Evolutionary conservation across 1,140 invertebrate genomes (phyloP), one percentile per base, ranked within the genome.

Genomic region (Uloborus diversus): DNA sequence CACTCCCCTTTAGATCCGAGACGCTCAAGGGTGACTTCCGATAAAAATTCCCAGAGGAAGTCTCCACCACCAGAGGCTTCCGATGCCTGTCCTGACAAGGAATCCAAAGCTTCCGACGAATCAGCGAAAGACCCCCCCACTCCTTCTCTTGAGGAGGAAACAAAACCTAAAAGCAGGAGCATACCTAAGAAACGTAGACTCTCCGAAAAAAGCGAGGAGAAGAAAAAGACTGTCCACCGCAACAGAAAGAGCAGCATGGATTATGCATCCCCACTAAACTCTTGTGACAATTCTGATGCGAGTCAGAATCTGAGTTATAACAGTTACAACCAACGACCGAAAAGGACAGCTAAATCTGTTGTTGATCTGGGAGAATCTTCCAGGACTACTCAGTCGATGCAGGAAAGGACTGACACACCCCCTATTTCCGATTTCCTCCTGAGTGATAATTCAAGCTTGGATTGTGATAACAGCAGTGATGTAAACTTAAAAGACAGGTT

Each of bases 261-360:
- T 42, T 81, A 81, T 65, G 71, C 80, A 37, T 81, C 80, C 14
- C 80, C 80, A 53, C 66, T 81, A 20, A 81, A 78, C 65, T 69
- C 71, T 62, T 81, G 62, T 57, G 65, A 76, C 69, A 70, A 61
- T 30, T 53, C 37, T 13, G 47, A 51, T 5, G 20, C 20, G 35
- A 49, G 5, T 28, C 42, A 62, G 27, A 59, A 20, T 23, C 49
- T 42, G 3, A 37, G 30, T 59, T 76, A 76, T 23, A 81, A 81
- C n/a, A 76, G 73, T 30, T 81, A 81, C 5, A 78, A 76, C 42
- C 71, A 71, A 27, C 37, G 80, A 47, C 80, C 71, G 11, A 64
- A 69, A 64, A 37, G 59, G 9, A 65, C 47, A 64, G 25, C 23
- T 71, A 14, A 32, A 23, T n/a, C 30, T 30, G 13, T 42, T 13